Evolutionary conservation across 2,113 vertebrate species (phyloP).

Genomic region (Oceanites oceanicus): DNA sequence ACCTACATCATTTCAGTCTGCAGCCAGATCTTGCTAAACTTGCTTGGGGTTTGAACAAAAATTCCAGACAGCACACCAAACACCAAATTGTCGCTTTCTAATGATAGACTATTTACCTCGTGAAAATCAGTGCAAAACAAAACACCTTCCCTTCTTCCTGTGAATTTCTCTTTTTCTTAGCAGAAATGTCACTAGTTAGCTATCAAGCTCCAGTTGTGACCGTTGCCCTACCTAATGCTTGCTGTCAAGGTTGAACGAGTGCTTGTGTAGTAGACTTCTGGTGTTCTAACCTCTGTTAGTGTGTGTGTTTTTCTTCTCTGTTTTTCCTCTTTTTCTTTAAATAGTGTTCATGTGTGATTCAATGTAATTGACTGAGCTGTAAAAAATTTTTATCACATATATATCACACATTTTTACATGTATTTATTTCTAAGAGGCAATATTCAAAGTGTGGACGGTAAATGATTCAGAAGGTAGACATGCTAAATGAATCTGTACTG

Average conservation of each 20-base stretch:
- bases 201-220: background rate
- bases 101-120: background rate
- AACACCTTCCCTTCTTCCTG: background rate
- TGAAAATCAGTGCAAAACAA: background rate
- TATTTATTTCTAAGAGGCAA: background rate
- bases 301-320: background rate
- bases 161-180: background rate
- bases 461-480: background rate
- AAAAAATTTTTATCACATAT: background rate
- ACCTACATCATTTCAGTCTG: background rate
- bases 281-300: background rate
- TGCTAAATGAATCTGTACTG: background rate
- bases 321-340: background rate
- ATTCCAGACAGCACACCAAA: background rate
- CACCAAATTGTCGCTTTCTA: background rate
- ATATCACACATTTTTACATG: background rate
- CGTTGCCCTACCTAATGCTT: background rate
- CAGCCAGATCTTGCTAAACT: background rate
- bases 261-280: background rate
- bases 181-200: background rate
- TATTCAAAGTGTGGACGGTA: too few relatives aligned
- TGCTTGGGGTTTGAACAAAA: background rate
- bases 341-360: background rate
- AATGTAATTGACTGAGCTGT: accelerated
- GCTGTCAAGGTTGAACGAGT: background rate